phyloP scores from a whole-genome alignment of 2,888 invertebrate species.

The Arrhopalites spinosus region DNA sequence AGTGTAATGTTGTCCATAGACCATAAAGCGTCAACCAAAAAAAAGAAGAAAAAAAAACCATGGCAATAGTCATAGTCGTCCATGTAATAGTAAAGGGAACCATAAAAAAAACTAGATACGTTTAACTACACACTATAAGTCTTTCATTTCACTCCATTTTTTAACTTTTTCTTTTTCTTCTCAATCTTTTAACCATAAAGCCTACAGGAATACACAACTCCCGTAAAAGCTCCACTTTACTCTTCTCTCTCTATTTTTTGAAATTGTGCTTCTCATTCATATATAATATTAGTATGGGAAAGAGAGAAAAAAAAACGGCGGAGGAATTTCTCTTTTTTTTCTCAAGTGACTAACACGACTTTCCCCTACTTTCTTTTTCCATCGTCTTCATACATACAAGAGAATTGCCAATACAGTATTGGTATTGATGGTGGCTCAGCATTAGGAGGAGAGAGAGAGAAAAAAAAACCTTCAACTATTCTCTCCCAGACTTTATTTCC shows the following conservation, averaged over 20 bases:
- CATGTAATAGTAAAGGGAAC: too few relatives aligned
- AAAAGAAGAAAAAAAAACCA: too few relatives aligned
- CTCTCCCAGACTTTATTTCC: slow-evolving; percentile 1
- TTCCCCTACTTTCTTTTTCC: slow-evolving; percentile 8
- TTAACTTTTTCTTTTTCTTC: background rate
- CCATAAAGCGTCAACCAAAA: too few relatives aligned
- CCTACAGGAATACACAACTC: too few relatives aligned
- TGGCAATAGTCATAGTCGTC: too few relatives aligned
- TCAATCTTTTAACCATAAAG: background rate
- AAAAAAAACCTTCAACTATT: slow-evolving; percentile 2
- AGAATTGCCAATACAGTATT: background rate
- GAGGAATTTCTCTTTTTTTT: slow-evolving; percentile 12
- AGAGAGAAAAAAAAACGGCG: background rate
- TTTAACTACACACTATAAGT: too few relatives aligned
- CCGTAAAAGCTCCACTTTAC: background rate
- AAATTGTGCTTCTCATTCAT: slow-evolving; percentile 17
- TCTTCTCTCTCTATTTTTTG: slow-evolving; percentile 6
- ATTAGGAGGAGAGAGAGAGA: background rate
- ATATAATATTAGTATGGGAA: background rate
- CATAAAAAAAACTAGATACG: too few relatives aligned
- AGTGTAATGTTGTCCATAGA: background rate
- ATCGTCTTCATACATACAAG: background rate
- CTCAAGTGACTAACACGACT: slow-evolving; percentile 14
- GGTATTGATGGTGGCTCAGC: too few relatives aligned
- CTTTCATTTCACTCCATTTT: background rate